These are phyloP conservation scores for Gobio gobio DNA, from an alignment of 2,113 vertebrate species.

Conservation along the genomic window DNA sequence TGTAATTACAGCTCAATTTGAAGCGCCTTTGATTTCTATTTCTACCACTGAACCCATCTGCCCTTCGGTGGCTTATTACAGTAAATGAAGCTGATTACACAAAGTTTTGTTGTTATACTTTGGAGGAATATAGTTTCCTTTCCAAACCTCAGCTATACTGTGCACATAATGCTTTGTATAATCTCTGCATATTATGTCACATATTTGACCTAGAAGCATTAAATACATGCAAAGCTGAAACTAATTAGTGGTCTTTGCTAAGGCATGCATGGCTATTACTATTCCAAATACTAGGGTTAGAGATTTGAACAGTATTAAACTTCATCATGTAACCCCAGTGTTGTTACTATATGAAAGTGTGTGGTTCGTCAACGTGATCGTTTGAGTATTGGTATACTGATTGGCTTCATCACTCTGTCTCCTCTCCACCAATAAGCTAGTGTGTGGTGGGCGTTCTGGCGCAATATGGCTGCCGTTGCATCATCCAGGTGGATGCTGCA, in stretches of 20 bases:
- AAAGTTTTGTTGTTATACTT: not conserved
- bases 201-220: not conserved
- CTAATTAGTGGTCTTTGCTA: not conserved
- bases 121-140: conserved; percentile 3
- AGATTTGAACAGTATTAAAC: not conserved
- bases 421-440: too few relatives aligned
- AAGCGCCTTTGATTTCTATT: conserved; percentile 11
- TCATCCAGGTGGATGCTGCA: too few relatives aligned
- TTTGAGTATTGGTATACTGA: too few relatives aligned
- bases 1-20: conserved; percentile 2
- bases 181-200: not conserved
- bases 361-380: not conserved
- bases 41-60: conserved; percentile 10
- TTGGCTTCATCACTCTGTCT: too few relatives aligned
- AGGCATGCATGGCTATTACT: not conserved
- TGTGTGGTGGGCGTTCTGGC: too few relatives aligned
- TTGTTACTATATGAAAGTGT: not conserved
- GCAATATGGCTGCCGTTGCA: too few relatives aligned
- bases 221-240: not conserved
- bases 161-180: not conserved
- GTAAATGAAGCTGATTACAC: not conserved
- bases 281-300: not conserved
- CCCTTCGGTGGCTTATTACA: conserved; percentile 24
- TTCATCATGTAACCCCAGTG: not conserved
- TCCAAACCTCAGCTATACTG: not conserved